phyloP scores from a whole-genome alignment of 2,888 invertebrate species.

The Hirudinaria manillensis region DNA sequence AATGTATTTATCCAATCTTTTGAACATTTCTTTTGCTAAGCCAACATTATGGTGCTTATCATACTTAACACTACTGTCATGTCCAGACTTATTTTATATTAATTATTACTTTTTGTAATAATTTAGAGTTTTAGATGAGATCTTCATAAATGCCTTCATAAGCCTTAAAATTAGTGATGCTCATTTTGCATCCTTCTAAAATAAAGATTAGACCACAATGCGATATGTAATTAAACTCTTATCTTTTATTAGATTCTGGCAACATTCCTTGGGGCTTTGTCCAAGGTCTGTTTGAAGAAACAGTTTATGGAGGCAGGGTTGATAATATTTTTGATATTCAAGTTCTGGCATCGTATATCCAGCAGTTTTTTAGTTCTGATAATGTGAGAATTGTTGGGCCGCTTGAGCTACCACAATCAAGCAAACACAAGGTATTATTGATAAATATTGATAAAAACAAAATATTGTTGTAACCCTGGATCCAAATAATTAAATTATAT shows the following conservation, averaged over 20 bases:
- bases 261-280: slow-evolving; percentile 58
- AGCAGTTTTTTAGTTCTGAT: slow-evolving; percentile 53
- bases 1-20: too few relatives aligned
- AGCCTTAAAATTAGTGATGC: too few relatives aligned
- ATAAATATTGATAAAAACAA: slow-evolving; percentile 17
- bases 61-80: too few relatives aligned
- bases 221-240: too few relatives aligned
- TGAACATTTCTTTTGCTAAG: too few relatives aligned
- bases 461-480: not conserved
- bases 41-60: too few relatives aligned
- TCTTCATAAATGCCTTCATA: too few relatives aligned
- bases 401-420: slow-evolving; percentile 59
- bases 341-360: slow-evolving; percentile 65
- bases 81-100: too few relatives aligned
- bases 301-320: slow-evolving; percentile 79
- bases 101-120: too few relatives aligned
- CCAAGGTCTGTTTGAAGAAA: slow-evolving; percentile 70
- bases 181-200: too few relatives aligned
- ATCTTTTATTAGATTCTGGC: slow-evolving; percentile 27
- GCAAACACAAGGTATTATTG: slow-evolving; percentile 56
- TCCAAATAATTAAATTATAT: not conserved
- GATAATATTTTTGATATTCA: slow-evolving; percentile 71
- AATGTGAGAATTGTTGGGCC: slow-evolving; percentile 60
- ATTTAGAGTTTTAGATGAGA: too few relatives aligned
- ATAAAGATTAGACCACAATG: too few relatives aligned